Conservation (phyloP, 2,113 vertebrate species). For the Nymphicus hollandicus region DNA sequence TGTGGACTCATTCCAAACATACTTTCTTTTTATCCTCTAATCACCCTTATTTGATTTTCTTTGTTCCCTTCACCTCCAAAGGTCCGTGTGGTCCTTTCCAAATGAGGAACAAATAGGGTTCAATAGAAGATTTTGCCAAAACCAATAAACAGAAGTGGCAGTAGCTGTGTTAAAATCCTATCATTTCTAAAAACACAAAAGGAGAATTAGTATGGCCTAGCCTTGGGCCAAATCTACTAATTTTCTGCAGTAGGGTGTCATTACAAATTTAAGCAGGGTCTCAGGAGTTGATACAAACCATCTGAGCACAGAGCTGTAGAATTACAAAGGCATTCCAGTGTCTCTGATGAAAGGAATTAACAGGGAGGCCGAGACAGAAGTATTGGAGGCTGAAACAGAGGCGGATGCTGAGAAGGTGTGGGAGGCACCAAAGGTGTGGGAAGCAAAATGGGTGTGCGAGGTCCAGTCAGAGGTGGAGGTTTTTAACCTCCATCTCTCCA, state of each 20-base stretch:
- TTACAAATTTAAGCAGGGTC: neutral
- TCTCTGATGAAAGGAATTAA: neutral
- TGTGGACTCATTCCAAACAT: neutral
- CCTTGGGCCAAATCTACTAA: neutral
- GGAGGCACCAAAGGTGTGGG: neutral
- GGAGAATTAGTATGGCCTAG: neutral
- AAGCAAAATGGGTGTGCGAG: neutral
- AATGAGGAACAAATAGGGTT: neutral
- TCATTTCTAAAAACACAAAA: neutral
- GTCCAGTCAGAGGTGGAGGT: neutral
- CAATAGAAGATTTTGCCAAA: neutral
- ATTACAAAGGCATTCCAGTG: neutral
- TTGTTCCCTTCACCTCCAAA: neutral
- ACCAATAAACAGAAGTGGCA: neutral
- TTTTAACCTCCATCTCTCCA: too few relatives aligned
- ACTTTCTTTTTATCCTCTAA: constrained; percentile 8
- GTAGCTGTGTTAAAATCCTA: neutral
- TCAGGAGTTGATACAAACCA: constrained; percentile 36
- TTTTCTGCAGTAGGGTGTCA: neutral
- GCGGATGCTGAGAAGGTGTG: neutral
- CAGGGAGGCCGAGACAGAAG: neutral
- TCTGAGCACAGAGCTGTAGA: neutral
- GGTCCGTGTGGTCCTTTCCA: neutral
- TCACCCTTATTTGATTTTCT: neutral
- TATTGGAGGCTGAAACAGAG: neutral